phyloP scores from a whole-genome alignment of 2,888 invertebrate genomes.

The Eupeodes latifasciatus region DNA sequence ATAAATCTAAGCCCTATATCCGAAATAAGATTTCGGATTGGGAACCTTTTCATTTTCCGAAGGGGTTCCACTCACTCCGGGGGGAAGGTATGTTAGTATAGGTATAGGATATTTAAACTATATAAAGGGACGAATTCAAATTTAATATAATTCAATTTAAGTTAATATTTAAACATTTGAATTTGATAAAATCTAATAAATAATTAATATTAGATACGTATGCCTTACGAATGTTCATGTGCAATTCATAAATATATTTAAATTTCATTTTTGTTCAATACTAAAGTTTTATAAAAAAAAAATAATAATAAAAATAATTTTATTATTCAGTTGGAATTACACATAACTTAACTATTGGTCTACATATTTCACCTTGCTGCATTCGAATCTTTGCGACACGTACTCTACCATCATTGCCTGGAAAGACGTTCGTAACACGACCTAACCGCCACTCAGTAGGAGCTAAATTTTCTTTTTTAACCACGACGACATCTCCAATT shows the following conservation, averaged over 20 bases:
- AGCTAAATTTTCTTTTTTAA: slow-evolving; percentile 43
- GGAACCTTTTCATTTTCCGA: slow-evolving; percentile 24
- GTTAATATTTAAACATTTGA: too few species aligned
- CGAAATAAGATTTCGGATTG: slow-evolving; percentile 2
- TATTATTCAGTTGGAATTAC: slow-evolving; percentile 26
- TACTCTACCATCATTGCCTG: slow-evolving; percentile 32
- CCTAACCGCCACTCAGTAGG: slow-evolving; percentile 56
- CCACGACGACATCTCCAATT: slow-evolving; percentile 45
- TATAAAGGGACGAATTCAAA: background rate
- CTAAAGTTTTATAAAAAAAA: background rate
- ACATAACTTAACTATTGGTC: slow-evolving; percentile 40
- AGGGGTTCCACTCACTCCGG: slow-evolving; percentile 38
- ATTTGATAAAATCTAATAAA: background rate
- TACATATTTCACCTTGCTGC: slow-evolving; percentile 30
- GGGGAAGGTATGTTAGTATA: slow-evolving; percentile 23
- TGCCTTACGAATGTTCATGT: background rate
- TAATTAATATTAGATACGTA: background rate
- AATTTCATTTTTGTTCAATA: background rate
- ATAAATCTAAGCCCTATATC: background rate
- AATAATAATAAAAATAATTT: background rate
- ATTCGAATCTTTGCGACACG: slow-evolving; percentile 32
- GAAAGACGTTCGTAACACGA: slow-evolving; percentile 54
- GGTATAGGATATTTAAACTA: background rate
- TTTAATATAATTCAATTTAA: too few species aligned
- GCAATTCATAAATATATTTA: background rate